These are phyloP conservation scores for Chromoteleia sp. DNA, from an alignment of 2,888 invertebrate species.

Conservation along the genomic window DNA sequence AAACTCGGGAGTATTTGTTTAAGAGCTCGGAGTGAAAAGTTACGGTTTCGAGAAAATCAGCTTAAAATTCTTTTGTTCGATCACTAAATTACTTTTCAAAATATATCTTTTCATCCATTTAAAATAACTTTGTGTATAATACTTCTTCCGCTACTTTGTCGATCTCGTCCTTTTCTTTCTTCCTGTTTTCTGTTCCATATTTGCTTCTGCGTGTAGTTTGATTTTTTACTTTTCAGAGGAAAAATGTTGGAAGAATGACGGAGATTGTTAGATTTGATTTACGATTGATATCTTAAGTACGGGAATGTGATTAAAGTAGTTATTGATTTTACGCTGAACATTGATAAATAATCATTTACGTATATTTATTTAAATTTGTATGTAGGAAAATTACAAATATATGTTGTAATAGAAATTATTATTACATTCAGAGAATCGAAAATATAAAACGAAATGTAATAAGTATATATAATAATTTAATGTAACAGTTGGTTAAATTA, in stretches of 20 bases:
- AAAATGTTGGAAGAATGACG: slow-evolving; percentile 6
- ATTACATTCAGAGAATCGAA: too few relatives aligned
- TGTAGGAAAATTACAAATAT: too few relatives aligned
- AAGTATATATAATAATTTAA: too few relatives aligned
- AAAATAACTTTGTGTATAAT: slow-evolving; percentile 37
- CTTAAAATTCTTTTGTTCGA: slow-evolving; percentile 50
- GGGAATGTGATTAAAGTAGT: too few relatives aligned
- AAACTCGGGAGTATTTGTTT: slow-evolving; percentile 14
- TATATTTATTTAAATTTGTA: too few relatives aligned
- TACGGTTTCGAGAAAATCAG: slow-evolving; percentile 54
- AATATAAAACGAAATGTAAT: too few relatives aligned
- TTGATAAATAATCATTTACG: too few relatives aligned
- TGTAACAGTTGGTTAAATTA: too few relatives aligned
- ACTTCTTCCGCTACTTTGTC: slow-evolving; percentile 58
- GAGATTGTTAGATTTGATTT: slow-evolving; percentile 1
- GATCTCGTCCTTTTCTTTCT: slow-evolving; percentile 35
- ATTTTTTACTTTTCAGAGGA: slow-evolving; percentile 38
- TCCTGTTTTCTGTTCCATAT: slow-evolving; percentile 42
- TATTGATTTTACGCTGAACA: too few relatives aligned
- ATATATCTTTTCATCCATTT: slow-evolving; percentile 50
- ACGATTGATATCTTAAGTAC: too few relatives aligned
- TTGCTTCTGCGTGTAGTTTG: slow-evolving; percentile 15
- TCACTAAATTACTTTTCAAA: slow-evolving; percentile 51
- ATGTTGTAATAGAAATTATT: too few relatives aligned
- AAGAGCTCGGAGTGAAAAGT: slow-evolving; percentile 12